phyloP scores from a whole-genome alignment of 2,888 invertebrate genomes.

The Leptopilina syphax region DNA sequence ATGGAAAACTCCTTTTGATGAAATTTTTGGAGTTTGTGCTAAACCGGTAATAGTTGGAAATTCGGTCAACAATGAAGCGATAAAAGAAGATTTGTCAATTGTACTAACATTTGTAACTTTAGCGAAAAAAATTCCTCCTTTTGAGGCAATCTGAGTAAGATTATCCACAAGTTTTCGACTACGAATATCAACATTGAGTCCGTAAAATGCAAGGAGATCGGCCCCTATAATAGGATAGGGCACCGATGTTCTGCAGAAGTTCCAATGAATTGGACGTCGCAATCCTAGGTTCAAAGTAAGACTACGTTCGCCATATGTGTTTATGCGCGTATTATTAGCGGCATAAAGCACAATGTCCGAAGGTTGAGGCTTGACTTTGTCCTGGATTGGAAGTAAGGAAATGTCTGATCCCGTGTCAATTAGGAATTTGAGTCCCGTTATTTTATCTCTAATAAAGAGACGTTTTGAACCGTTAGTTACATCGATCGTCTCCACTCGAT shows the following conservation, averaged over 20 bases:
- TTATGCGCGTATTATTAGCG: constrained; percentile 7
- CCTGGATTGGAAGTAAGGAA: no score
- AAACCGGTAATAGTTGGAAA: constrained; percentile 26
- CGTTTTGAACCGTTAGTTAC: no score
- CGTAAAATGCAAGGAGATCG: constrained; percentile 11
- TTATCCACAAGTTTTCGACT: constrained; percentile 28
- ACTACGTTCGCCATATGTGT: not conserved
- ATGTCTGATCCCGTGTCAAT: no score
- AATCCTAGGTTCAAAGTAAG: constrained; percentile 45
- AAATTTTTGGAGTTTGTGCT: not conserved
- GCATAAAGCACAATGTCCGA: not conserved
- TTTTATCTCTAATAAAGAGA: no score
- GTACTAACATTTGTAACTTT: not conserved
- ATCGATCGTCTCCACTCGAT: no score
- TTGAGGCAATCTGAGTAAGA: not conserved
- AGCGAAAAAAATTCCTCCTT: not conserved
- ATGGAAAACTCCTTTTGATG: constrained; percentile 50
- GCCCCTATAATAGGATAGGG: not conserved
- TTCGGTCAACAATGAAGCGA: not conserved
- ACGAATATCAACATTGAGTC: constrained; percentile 39
- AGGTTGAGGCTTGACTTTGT: not conserved
- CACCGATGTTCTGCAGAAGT: constrained; percentile 47
- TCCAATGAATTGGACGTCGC: constrained; percentile 46
- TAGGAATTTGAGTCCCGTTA: no score
- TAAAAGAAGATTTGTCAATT: not conserved